phyloP scores from a whole-genome alignment of 2,888 invertebrate species.

The Aphidoletes aphidimyza region DNA sequence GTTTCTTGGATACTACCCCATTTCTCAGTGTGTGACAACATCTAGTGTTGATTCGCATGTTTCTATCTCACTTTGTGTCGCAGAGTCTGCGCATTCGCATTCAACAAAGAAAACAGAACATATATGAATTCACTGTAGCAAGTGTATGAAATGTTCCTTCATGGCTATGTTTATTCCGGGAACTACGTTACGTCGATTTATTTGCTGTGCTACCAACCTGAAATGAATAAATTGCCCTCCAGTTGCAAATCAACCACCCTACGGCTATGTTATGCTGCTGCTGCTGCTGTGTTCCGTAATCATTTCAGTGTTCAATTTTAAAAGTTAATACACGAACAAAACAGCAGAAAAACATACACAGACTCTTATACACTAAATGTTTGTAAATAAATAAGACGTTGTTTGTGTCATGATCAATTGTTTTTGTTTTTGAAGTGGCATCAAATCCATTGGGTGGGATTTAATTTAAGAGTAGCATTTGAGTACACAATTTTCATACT shows the following conservation, averaged over 20 bases:
- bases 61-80: not conserved
- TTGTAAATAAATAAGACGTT: constrained; percentile 19
- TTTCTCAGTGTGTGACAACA: not conserved
- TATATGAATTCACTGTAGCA: no score
- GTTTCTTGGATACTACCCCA: constrained; percentile 2
- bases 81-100: not conserved
- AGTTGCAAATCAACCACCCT: constrained; percentile 37
- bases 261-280: constrained; percentile 19
- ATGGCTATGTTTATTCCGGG: not conserved
- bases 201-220: constrained; percentile 44
- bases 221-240: not conserved
- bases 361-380: no score
- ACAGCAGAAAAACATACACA: not conserved
- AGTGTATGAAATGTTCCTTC: no score
- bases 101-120: not conserved
- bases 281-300: not conserved
- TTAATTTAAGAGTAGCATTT: not conserved
- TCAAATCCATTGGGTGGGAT: not conserved
- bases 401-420: no score
- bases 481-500: no score
- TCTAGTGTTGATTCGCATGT: not conserved
- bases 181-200: constrained; percentile 14
- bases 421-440: no score
- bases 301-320: not conserved
- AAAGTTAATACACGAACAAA: not conserved